Base-by-base conservation (phyloP, 37 sponge, comb jelly and placozoan genomes). In the Halichondria panicea region DNA sequence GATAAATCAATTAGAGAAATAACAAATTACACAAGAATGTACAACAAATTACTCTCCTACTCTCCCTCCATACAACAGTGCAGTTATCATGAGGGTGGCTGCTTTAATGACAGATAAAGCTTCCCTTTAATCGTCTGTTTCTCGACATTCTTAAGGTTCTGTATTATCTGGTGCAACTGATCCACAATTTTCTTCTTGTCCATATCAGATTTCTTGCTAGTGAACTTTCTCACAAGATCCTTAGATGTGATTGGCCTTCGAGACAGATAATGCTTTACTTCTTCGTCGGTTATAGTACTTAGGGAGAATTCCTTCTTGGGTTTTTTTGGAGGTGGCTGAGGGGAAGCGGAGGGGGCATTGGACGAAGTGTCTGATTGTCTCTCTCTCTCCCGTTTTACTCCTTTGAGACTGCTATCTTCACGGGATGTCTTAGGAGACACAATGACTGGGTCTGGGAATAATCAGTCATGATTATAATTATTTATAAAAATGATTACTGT, bases 191-290 rank as follows among this genome's bases (percentile, higher is more conserved):
- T 53, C 45, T 79, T 63, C 55, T 87, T 85, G 32, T 89, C 87
- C 83, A 95, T 84, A 5, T 71, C 84, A 22, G 92, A 66, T 54
- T 95, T 95, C 53, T 82, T 77, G 43, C 75, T 80, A 46, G 48
- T 76, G 52, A 96, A 96, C 69, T 96, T 96, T 60, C 74, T 74
- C 42, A 90, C 66, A 5, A 96, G 80, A 13, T 92, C 88, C 55
- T 87, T 93, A 9, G 97, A 87, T 0, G 85, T 84, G 52, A 96
- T 96, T 6, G 97, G 97, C 55, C 89, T 93, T 12, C 91, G 69
- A 3, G 37, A 28, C 22, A 96, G 66, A 58, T 96, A 96, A 11
- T 79, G 45, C 35, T 59, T 44, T 9, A 96, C 97, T n/a, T 87
- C 94, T 11, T 93, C 84, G 50, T 82, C 88, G 0, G 93, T 87